Evolutionary conservation across 1,140 invertebrate species (phyloP), one percentile per base, ranked within the genome.

Genomic region (Penaeus chinensis): DNA sequence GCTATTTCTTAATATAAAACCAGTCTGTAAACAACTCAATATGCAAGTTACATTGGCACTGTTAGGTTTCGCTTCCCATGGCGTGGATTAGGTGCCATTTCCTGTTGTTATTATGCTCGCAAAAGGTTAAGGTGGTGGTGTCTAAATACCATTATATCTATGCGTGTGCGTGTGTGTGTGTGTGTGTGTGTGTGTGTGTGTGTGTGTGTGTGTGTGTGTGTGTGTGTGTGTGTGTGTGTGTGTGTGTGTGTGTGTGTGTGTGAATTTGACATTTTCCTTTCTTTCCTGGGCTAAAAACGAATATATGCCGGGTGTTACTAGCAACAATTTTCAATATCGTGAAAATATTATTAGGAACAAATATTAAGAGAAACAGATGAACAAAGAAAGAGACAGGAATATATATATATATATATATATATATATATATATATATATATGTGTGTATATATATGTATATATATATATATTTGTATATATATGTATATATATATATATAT

Each of bases 401-500:
- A 79, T 54, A 81, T 81, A 63, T 24, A 62, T 69, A 69, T 69
- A 69, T 69, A 69, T 69, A 69, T 69, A 69, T 69, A 69, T 16
- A 69, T 69, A 69, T 69, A 69, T 69, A 20, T 69, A 69, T 69
- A 69, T 20, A 69, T 69, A 69, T 20, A 69, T 69, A 22, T 3
- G 18, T 71, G 24, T 8, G 32, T 20, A 71, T 71, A 71, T 71
- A 24, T 71, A 71, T 71, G 24, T 71, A 71, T 24, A 71, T 71
- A 71, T 24, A 71, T 24, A 71, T 71, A 71, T n/a, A 20, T n/a
- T 24, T 71, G 24, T 71, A 71, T 71, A 71, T 71, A 71, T 71
- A 71, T 71, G 24, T 71, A 71, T 71, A 71, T 71, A 71, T 71
- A 71, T 71, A 71, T 71, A 71, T 71, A 71, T 71, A 71, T 71